phyloP scores from a whole-genome alignment of 2,888 invertebrate species.

The Drepana falcataria region DNA sequence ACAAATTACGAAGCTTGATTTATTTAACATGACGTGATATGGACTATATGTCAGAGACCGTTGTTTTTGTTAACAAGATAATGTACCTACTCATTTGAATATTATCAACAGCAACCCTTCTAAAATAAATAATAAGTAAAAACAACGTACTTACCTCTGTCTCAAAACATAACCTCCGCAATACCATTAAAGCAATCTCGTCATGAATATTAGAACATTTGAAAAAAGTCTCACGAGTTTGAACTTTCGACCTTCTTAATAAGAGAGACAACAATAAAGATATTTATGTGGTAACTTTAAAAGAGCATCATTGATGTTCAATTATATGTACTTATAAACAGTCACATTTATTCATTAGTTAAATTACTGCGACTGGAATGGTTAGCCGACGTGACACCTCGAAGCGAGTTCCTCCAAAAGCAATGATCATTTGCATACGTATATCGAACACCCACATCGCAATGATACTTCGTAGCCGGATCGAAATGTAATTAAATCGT shows the following conservation, averaged over 20 bases:
- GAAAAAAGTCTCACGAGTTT: constrained; percentile 1
- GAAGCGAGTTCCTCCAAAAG: constrained; percentile 31
- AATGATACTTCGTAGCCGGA: constrained; percentile 62
- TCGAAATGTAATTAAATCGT: constrained; percentile 75
- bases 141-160: neutral
- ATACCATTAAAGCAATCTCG: neutral
- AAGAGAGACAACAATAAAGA: neutral
- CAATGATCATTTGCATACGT: constrained; percentile 55
- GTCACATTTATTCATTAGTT: constrained; percentile 32
- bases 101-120: too few relatives aligned
- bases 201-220: constrained; percentile 3
- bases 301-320: neutral
- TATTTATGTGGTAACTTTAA: neutral
- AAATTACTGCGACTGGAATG: constrained; percentile 32
- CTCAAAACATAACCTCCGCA: neutral
- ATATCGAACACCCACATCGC: constrained; percentile 76
- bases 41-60: neutral
- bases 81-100: neutral
- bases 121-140: too few relatives aligned
- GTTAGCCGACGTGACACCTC: constrained; percentile 47
- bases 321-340: constrained; percentile 9
- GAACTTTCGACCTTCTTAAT: constrained; percentile 2
- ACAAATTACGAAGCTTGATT: constrained; percentile 57
- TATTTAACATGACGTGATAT: constrained; percentile 31
- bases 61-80: neutral